Conservation (phyloP, 37 sponge, comb jelly and placozoan species). For the Petrosia ficiformis region DNA sequence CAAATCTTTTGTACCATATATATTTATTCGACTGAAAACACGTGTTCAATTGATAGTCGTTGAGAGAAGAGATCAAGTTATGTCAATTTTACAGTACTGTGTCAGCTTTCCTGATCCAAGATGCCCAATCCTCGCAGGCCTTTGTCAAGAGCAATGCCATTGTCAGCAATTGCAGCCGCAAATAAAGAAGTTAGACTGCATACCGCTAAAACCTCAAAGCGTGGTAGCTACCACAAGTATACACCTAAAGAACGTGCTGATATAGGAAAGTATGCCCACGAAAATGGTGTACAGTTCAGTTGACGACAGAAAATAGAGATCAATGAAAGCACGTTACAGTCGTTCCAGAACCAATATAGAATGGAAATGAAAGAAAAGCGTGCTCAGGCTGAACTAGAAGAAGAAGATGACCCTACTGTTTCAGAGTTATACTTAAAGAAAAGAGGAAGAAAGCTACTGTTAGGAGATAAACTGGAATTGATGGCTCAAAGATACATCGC, state of each 20-base stretch:
- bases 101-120: background rate
- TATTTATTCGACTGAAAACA: too few relatives aligned
- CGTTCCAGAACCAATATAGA: background rate
- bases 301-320: background rate
- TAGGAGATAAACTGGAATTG: constrained; percentile 46
- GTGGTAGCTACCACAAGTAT: background rate
- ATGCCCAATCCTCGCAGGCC: constrained; percentile 9
- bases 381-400: background rate
- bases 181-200: constrained; percentile 7
- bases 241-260: background rate
- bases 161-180: constrained; percentile 6
- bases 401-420: background rate
- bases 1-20: too few relatives aligned
- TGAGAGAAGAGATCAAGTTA: too few relatives aligned
- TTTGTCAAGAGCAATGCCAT: background rate
- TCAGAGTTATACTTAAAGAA: constrained; percentile 7
- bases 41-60: too few relatives aligned
- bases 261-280: constrained; percentile 7
- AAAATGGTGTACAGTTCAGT: background rate
- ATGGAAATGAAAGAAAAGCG: background rate
- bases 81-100: constrained; percentile 7
- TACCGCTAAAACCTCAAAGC: background rate
- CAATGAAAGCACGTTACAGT: constrained; percentile 3
- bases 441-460: constrained; percentile 36
- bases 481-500: constrained; percentile 23